A percentile compares a stretch with the other conserved stretches of the same genome.
These are phyloP conservation scores for Mola mola DNA, from an alignment of 2,113 vertebrate genomes.

Conservation along the genomic window DNA sequence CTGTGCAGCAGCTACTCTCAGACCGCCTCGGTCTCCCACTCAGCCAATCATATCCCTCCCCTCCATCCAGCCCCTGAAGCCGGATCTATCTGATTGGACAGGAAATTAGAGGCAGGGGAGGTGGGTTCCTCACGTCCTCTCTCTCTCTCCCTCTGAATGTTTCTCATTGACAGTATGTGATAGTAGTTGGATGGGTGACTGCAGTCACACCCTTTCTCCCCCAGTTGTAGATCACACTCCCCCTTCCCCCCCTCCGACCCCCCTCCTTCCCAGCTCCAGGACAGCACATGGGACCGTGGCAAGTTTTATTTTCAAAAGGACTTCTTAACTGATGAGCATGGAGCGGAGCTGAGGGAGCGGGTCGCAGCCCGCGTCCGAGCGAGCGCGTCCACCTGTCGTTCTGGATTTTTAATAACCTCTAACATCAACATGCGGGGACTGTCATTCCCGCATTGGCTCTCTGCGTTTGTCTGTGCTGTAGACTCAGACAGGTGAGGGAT, in stretches of 20 bases:
- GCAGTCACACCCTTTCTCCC: conserved; percentile 50
- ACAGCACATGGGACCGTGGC: conserved; percentile 39
- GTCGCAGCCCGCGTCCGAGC: conserved; percentile 6
- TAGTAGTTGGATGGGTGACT: conserved; percentile 46
- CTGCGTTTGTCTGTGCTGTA: conserved; percentile 48
- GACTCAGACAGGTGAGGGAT: conserved; percentile 71
- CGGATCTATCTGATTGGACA: conserved; percentile 61
- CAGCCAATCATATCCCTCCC: conserved; percentile 62
- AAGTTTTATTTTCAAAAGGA: conserved; percentile 46
- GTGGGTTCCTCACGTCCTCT: conserved; percentile 39
- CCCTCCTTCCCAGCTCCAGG: conserved; percentile 11
- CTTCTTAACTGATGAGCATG: conserved; percentile 9
- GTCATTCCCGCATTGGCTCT: conserved; percentile 49
- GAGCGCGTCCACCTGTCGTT: conserved; percentile 7
- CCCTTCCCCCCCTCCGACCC: neutral
- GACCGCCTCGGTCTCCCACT: conserved; percentile 21
- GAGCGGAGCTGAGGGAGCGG: conserved; percentile 20
- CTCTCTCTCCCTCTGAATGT: conserved; percentile 33
- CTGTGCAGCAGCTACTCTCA: conserved; percentile 28
- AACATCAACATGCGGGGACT: conserved; percentile 47
- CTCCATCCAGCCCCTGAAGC: conserved; percentile 64
- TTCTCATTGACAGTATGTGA: conserved; percentile 58
- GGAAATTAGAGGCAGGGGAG: conserved; percentile 11
- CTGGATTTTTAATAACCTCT: conserved; percentile 35
- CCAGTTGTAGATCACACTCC: conserved; percentile 23